Evolutionary conservation across 2,113 vertebrate genomes (phyloP).

Genomic region (Sander vitreus): DNA sequence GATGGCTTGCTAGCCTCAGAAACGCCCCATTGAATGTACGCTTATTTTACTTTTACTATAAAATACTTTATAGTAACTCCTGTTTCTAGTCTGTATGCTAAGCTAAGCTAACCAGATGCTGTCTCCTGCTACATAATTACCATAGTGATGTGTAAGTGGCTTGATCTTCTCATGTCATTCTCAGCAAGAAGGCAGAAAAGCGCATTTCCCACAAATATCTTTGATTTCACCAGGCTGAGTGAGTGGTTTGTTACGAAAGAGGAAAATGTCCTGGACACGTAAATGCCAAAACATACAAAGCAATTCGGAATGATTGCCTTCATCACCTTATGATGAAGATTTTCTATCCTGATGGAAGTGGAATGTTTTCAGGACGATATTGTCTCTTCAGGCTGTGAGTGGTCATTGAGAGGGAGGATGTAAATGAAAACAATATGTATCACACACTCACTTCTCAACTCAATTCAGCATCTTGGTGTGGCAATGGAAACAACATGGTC

Average conservation of each 20-base stretch:
- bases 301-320: constrained; percentile 3
- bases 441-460: neutral
- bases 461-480: neutral
- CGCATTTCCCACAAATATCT: neutral
- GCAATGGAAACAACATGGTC: constrained; percentile 14
- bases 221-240: constrained; percentile 8
- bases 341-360: constrained; percentile 22
- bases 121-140: too few relatives aligned
- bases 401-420: constrained; percentile 16
- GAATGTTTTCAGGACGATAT: constrained; percentile 13
- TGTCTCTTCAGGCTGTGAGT: neutral
- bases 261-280: constrained; percentile 17
- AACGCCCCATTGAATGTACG: too few relatives aligned
- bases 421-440: constrained; percentile 36
- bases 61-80: too few relatives aligned
- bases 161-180: neutral
- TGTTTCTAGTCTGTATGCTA: too few relatives aligned
- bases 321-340: constrained; percentile 12
- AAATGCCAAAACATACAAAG: constrained; percentile 38
- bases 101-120: neutral
- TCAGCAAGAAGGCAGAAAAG: neutral
- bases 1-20: too few relatives aligned
- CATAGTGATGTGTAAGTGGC: too few relatives aligned
- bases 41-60: too few relatives aligned
- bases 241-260: neutral